A percentile compares a stretch with the other conserved stretches of the same genome.
These are phyloP conservation scores for Phlogophora meticulosa DNA, from an alignment of 2,888 invertebrate species.

Conservation along the genomic window DNA sequence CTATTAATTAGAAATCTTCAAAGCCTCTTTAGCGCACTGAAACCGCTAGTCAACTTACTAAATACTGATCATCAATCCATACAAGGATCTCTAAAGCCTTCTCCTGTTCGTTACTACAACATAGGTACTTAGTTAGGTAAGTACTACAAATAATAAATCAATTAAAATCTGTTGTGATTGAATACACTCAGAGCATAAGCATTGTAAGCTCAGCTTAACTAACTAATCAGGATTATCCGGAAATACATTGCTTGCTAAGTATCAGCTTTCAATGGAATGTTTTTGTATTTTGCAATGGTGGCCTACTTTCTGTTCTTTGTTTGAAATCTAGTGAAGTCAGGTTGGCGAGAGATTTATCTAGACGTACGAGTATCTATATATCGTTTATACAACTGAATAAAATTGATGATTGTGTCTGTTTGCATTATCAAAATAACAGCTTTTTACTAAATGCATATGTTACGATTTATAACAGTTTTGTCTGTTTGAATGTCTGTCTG, in stretches of 20 bases:
- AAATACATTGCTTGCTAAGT: constrained; percentile 3
- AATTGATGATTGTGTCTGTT: too few species aligned
- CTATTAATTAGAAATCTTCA: not conserved
- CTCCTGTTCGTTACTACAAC: not conserved
- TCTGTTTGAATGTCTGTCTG: too few species aligned
- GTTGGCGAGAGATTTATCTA: too few species aligned
- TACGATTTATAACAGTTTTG: too few species aligned
- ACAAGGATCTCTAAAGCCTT: constrained; percentile 5
- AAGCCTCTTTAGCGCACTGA: not conserved
- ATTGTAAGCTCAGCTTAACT: constrained; percentile 25
- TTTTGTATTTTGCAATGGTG: constrained; percentile 24
- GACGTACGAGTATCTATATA: too few species aligned
- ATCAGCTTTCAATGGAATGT: constrained; percentile 26
- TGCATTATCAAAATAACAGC: too few species aligned
- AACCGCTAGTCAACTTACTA: not conserved
- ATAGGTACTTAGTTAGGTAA: not conserved
- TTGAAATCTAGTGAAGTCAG: not conserved
- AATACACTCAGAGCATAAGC: constrained; percentile 4
- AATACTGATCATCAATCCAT: not conserved
- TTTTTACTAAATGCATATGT: too few species aligned
- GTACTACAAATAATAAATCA: constrained; percentile 9
- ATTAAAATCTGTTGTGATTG: constrained; percentile 14
- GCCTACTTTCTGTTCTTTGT: constrained; percentile 15
- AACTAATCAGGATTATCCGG: constrained; percentile 47
- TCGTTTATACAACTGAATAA: too few species aligned